Evolutionary conservation across 2,797 vertebrate species (phyloP), one percentile per base, ranked within the genome.

Genomic region (Lagocephalus sceleratus): DNA sequence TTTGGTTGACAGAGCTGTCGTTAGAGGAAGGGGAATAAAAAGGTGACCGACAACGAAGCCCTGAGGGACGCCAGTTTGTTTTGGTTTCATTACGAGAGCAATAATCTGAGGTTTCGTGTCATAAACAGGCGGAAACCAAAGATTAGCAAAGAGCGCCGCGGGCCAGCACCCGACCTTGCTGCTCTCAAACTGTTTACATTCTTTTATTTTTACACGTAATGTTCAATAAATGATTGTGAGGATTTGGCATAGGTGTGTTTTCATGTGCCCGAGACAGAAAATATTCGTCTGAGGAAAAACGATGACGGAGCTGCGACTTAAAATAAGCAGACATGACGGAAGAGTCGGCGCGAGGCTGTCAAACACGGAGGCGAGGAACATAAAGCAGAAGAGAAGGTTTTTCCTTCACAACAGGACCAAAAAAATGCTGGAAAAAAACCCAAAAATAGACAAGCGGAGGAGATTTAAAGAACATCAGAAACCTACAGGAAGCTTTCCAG

Each of bases 391-490:
- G n/a, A n/a, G 53, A 16, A 3, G 47, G 16, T 41, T 49, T 49
- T 60, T 20, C 58, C 50, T 47, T 41, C 52, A 52, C 21, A 66
- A 68, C 53, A 45, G 71, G 51, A 60, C 46, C 54, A 51, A 32
- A 47, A 42, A 19, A 6, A n/a, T n/a, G 47, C 44, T 70, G 53
- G 60, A 66, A 73, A 66, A 73, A 78, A 70, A 65, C 22, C 47
- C 20, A 42, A 58, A 79, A 71, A 55, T 46, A 60, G 43, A 44
- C 43, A 55, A 6, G 17, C 16, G 32, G 6, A 51, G 50, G 16
- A 41, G 23, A 25, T 25, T 25, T 25, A 25, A n/a, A 25, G 23
- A 4, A 25, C 23, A 25, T 25, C 46, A 44, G 25, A 39, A 62
- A 62, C 8, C 60, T 43, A 55, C 51, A 29, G 51, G 71, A 73